These are phyloP conservation scores for Protomyctophum bolini DNA, from an alignment of 2,113 vertebrate genomes.

Conservation along the genomic window DNA sequence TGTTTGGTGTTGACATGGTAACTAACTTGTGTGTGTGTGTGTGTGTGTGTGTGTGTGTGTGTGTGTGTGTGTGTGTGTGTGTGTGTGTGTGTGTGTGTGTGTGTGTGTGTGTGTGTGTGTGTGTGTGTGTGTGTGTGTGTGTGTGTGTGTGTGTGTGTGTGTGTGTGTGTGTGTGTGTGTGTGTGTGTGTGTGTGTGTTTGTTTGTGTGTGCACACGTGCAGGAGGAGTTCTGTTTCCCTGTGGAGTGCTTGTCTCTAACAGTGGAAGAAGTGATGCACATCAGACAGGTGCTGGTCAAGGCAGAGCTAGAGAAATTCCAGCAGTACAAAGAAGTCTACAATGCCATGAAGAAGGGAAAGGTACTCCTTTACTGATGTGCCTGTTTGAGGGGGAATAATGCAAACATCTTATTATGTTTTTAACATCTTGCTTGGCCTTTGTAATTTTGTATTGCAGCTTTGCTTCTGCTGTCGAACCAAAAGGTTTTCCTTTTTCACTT, in stretches of 20 bases:
- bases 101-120: conserved; percentile 5
- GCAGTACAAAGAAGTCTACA: conserved; percentile 97
- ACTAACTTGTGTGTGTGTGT: conserved; percentile 15
- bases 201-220: conserved; percentile 65
- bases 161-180: not conserved
- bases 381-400: no score
- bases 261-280: conserved; percentile 98
- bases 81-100: conserved; percentile 61
- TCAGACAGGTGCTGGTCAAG: conserved; percentile 97
- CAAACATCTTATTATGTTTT: not conserved
- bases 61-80: not conserved
- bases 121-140: conserved; percentile 59
- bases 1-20: conserved; percentile 29
- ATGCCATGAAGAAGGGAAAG: conserved; percentile 99
- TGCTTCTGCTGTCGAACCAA: conserved; percentile 98
- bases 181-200: conserved; percentile 4
- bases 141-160: conserved; percentile 4
- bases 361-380: conserved; percentile 60
- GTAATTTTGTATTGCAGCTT: conserved; percentile 79
- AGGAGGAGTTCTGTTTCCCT: conserved; percentile 99
- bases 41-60: conserved; percentile 4
- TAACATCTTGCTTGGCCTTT: not conserved
- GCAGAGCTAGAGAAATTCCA: conserved; percentile 98
- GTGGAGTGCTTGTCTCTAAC: conserved; percentile 96
- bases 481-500: conserved; percentile 97